Evolutionary conservation across 23 tunicate genomes (phyloP), one percentile per base, ranked within the genome.

Genomic region (Halocynthia aurantium): DNA sequence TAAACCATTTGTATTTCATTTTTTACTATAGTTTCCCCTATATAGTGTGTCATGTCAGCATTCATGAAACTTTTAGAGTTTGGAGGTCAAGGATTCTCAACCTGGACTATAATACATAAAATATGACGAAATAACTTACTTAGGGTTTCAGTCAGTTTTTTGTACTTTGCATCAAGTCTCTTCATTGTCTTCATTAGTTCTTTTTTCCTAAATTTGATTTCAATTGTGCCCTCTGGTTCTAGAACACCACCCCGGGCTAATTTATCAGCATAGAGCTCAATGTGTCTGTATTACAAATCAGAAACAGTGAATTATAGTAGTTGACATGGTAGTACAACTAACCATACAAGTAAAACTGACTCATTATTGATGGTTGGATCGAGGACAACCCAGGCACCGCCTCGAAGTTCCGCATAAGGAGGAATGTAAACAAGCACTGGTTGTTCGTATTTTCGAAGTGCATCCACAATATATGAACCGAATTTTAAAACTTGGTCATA

Each of bases 351-450:
- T 49, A 53, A 17, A 10, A 81, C 84, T 81, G 67, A 88, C 99
- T 80, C 53, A 5, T 86, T 57, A 69, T 96, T 96, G 62, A 96
- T 96, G 62, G 99, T 89, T 12, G 96, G 96, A 64, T 96, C 99
- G 19, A 96, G 85, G 6, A 96, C 99, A 77, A 91, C 99, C 99
- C 99, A 96, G 9, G 99, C 99, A 0, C 99, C 99, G 6, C 99
- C 99, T 63, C 99, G 54, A 31, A 96, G 80, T 77, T 96, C 99
- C 13, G 93, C 99, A 71, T 66, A 75, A 4, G 99, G 99, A 7
- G 99, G 99, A 21, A 96, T 96, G 71, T 96, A 96, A 22, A 96
- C 96, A 12, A 96, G 66, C 50, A 96, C 99, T 11, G 99, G 96
- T 52, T 91, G 96, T 15, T 67, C 61, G 62, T 89, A 96, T 51